Conservation (phyloP, 2,888 invertebrate genomes). For the Bibio marci region DNA sequence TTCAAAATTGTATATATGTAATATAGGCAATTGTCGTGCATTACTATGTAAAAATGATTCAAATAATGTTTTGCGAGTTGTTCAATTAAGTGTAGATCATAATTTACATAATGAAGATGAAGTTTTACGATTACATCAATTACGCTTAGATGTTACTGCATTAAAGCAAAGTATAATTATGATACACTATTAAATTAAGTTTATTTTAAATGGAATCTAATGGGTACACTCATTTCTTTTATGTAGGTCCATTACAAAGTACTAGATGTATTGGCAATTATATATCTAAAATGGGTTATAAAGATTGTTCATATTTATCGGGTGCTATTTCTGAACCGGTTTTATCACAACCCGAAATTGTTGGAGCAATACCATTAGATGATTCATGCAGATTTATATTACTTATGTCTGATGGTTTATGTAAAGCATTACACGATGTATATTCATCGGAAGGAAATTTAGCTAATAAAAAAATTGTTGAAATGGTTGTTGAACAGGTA, state of each 20-base stretch:
- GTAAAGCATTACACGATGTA: slow-evolving; percentile 66
- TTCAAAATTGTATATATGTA: slow-evolving; percentile 68
- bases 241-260: slow-evolving; percentile 29
- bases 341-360: slow-evolving; percentile 66
- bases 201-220: background rate
- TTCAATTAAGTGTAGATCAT: slow-evolving; percentile 64
- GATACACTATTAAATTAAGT: slow-evolving; percentile 38
- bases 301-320: slow-evolving; percentile 59
- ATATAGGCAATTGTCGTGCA: slow-evolving; percentile 62
- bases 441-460: slow-evolving; percentile 51
- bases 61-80: slow-evolving; percentile 57
- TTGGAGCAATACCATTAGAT: slow-evolving; percentile 62
- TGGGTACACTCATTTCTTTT: background rate
- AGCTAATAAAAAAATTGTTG: slow-evolving; percentile 64
- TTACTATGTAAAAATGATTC: slow-evolving; percentile 59
- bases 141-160: slow-evolving; percentile 55
- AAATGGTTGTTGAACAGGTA: slow-evolving; percentile 62
- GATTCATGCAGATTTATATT: slow-evolving; percentile 66
- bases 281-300: slow-evolving; percentile 68
- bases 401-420: slow-evolving; percentile 71
- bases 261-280: slow-evolving; percentile 81
- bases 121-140: slow-evolving; percentile 50
- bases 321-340: slow-evolving; percentile 60
- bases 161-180: slow-evolving; percentile 9
- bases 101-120: slow-evolving; percentile 75